These are phyloP conservation scores for Synanthedon andrenaeformis DNA, from an alignment of 2,888 invertebrate species.

Conservation along the genomic window DNA sequence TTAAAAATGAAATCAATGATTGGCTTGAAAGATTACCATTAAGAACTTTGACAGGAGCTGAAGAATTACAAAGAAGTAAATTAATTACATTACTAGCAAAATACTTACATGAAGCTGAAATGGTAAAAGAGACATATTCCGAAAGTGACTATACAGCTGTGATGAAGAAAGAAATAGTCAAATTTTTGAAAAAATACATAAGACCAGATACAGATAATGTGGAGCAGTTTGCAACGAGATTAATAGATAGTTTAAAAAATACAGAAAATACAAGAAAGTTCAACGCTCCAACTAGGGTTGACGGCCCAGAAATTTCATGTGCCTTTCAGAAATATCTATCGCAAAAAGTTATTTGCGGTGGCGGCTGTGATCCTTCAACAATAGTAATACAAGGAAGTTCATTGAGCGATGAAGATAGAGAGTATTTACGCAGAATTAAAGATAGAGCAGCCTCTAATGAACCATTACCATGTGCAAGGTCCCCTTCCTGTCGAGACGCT, in stretches of 20 bases:
- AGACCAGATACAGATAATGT: constrained; percentile 10
- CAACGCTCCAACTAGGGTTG: not conserved
- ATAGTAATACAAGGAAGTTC: constrained; percentile 15
- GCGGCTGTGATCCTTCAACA: not conserved
- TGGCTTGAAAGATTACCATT: constrained; percentile 29
- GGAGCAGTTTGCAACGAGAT: constrained; percentile 11
- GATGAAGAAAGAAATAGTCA: constrained; percentile 23
- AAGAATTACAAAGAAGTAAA: constrained; percentile 21
- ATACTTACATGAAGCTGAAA: constrained; percentile 29
- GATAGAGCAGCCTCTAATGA: constrained; percentile 10
- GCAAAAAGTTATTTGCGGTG: not conserved
- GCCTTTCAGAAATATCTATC: not conserved
- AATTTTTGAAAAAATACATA: constrained; percentile 27
- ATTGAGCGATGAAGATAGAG: constrained; percentile 24
- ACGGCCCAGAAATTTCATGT: not conserved
- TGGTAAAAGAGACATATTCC: constrained; percentile 13
- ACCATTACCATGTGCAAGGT: not conserved
- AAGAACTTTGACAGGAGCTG: constrained; percentile 11
- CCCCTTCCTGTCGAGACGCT: constrained; percentile 10
- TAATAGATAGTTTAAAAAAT: constrained; percentile 19
- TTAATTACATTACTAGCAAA: constrained; percentile 24
- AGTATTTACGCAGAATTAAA: constrained; percentile 24
- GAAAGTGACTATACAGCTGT: constrained; percentile 9
- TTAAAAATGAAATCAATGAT: constrained; percentile 27
- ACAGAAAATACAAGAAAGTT: constrained; percentile 18